A percentile compares a stretch with the other conserved stretches of the same genome.
Conservation (phyloP, 2,888 invertebrate species). For the Gisinianus flammeolus region DNA sequence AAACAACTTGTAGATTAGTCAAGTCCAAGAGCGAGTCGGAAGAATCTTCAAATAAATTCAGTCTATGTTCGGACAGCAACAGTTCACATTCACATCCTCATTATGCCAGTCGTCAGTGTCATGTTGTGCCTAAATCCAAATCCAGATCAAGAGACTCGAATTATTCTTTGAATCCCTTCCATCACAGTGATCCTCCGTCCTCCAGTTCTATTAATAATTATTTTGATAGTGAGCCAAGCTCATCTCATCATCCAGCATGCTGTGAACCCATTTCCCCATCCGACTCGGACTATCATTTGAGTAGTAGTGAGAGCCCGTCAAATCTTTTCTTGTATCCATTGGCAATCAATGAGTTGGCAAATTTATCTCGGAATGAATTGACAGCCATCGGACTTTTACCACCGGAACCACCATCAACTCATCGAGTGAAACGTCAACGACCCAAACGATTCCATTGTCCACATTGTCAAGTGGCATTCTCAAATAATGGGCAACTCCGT, state of each 20-base stretch:
- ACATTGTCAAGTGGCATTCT: constrained; percentile 87
- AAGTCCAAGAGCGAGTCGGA: too few relatives aligned
- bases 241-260: constrained; percentile 12
- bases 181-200: not conserved
- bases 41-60: too few relatives aligned
- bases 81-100: too few relatives aligned
- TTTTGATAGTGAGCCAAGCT: constrained; percentile 4
- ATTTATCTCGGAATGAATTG: constrained; percentile 54
- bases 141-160: not conserved
- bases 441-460: constrained; percentile 65
- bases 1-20: not conserved
- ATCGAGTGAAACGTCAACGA: constrained; percentile 60
- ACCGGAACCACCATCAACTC: constrained; percentile 45
- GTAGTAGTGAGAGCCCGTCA: constrained; percentile 25
- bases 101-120: too few relatives aligned
- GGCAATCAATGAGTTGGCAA: constrained; percentile 56
- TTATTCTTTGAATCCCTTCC: not conserved
- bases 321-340: constrained; percentile 48
- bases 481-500: constrained; percentile 91
- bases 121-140: too few relatives aligned
- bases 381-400: constrained; percentile 57
- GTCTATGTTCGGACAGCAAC: too few relatives aligned
- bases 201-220: too few relatives aligned
- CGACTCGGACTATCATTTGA: constrained; percentile 37
- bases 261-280: constrained; percentile 39